Conservation (phyloP, 2,888 invertebrate species). For the Steromphala cineraria region DNA sequence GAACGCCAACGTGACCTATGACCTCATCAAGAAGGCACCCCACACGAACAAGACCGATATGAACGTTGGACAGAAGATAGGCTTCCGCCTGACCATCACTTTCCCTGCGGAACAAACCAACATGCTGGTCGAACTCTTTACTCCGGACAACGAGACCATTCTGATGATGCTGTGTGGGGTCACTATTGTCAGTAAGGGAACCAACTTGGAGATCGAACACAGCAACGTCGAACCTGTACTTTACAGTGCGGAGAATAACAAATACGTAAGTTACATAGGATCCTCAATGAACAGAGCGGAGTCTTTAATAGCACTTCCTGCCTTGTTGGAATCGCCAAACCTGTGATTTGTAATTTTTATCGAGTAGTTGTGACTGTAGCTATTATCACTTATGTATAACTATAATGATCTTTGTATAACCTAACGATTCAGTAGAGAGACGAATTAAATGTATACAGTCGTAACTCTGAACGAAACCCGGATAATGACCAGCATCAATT, state of each 20-base stretch:
- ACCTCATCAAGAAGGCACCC: conserved; percentile 38
- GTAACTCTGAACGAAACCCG: no score
- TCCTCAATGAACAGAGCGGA: no score
- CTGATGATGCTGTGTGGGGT: conserved; percentile 72
- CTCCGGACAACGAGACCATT: conserved; percentile 71
- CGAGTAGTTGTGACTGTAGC: no score
- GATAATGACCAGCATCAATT: no score
- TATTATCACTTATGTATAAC: no score
- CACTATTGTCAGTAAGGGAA: conserved; percentile 47
- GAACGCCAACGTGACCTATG: conserved; percentile 49
- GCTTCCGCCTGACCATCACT: conserved; percentile 57
- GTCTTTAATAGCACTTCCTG: no score
- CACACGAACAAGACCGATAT: conserved; percentile 41
- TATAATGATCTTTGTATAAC: no score
- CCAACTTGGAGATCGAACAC: conserved; percentile 41
- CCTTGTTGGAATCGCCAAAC: no score
- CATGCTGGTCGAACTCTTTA: conserved; percentile 72
- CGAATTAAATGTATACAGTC: no score
- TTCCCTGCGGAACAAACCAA: conserved; percentile 59
- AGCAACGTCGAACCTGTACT: conserved; percentile 30
- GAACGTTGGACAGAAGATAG: conserved; percentile 57
- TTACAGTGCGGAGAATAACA: conserved; percentile 49
- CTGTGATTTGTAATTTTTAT: no score
- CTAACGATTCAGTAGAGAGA: no score
- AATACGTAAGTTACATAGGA: conserved; percentile 28